Evolutionary conservation across 2,888 invertebrate species (phyloP).

Genomic region (Bembecia ichneumoniformis): DNA sequence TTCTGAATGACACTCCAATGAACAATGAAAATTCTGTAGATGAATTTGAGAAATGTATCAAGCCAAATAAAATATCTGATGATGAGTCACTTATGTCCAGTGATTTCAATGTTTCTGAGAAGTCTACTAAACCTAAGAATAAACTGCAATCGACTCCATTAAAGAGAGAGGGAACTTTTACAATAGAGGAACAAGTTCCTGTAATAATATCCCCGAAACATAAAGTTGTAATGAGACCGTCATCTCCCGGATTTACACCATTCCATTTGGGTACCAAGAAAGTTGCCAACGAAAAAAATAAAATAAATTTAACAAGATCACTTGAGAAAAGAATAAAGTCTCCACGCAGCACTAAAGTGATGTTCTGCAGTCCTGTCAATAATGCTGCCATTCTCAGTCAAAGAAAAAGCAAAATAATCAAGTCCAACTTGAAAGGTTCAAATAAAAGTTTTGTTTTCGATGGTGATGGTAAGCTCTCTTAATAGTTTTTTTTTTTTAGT

Average conservation of each 20-base stretch:
- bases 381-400: constrained; percentile 29
- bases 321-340: constrained; percentile 39
- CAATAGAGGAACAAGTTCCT: constrained; percentile 37
- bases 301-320: constrained; percentile 49
- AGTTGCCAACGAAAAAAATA: constrained; percentile 26
- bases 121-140: not conserved
- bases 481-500: not conserved
- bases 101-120: not conserved
- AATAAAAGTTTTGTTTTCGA: constrained; percentile 62
- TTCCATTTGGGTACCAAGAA: constrained; percentile 29
- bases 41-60: constrained; percentile 22
- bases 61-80: constrained; percentile 4
- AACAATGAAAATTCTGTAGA: constrained; percentile 55
- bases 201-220: constrained; percentile 8
- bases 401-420: constrained; percentile 49
- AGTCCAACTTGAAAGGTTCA: constrained; percentile 63
- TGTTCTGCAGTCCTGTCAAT: constrained; percentile 60
- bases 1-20: constrained; percentile 43
- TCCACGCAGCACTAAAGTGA: constrained; percentile 41
- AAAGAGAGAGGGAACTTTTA: constrained; percentile 57
- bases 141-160: constrained; percentile 24
- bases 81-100: not conserved
- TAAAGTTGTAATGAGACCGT: constrained; percentile 22
- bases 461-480: constrained; percentile 35
- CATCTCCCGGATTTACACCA: constrained; percentile 51